Base-by-base conservation (phyloP, 2,113 vertebrate species). In the Percopsis transmontana region DNA sequence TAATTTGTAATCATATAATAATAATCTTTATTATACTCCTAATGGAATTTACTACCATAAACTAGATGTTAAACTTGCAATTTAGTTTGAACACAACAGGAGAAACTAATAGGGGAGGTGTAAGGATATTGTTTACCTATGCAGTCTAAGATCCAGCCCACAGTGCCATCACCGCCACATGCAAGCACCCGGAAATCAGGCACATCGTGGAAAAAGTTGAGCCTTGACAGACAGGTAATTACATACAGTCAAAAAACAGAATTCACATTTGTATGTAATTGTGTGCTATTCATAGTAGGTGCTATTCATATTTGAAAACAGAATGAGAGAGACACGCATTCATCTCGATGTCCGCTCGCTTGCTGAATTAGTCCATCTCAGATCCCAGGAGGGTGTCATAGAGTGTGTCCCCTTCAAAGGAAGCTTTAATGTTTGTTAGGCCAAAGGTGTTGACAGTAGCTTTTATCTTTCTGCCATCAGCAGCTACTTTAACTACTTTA, bases 71-170 rank as follows among this genome's bases (percentile, higher is more conserved):
- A 41, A 41, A 7, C 7, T 10, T 51, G 7, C 21, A 51, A 2
- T 50, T n/a, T n/a, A n/a, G n/a, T n/a, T n/a, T n/a, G n/a, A n/a
- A n/a, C n/a, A n/a, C n/a, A n/a, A n/a, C n/a, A n/a, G n/a, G n/a
- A n/a, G n/a, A n/a, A n/a, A n/a, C n/a, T n/a, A n/a, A n/a, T n/a
- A n/a, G n/a, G n/a, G n/a, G n/a, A 38, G 54, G 7, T 4, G 3
- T 20, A 12, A 58, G n/a, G 38, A 19, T 58, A 21, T 41, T 5
- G 10, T 64, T 62, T 85, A 97, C 96, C 95, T 58, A 97, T 95
- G 59, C 91, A 94, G 80, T 97, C 96, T 16, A 97, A 91, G 82
- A 97, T 96, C 95, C 96, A 97, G 72, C 96, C 96, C 64, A 96
- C 96, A 0, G 95, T 96, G 76, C 96, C 96, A 5, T 97, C 96